Evolutionary conservation across 2,113 vertebrate species (phyloP).

Genomic region (Sturnira hondurensis): DNA sequence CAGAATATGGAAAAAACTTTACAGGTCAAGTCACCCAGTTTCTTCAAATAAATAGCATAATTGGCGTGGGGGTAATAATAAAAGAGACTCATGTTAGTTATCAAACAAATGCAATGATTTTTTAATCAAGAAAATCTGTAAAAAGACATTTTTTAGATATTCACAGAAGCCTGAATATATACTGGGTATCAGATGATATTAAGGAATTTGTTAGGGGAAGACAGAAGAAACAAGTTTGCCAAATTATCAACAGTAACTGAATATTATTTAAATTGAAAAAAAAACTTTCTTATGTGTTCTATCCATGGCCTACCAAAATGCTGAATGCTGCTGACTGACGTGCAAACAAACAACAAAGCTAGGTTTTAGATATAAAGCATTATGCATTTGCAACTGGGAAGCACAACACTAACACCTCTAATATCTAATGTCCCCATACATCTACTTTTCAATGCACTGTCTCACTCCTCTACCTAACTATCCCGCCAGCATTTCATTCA

Average conservation of each 20-base stretch:
- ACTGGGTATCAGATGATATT: not conserved
- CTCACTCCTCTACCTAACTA: not conserved
- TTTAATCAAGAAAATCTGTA: constrained; percentile 4
- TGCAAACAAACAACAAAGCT: not conserved
- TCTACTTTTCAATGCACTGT: not conserved
- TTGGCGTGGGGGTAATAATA: accelerated
- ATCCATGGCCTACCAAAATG: not conserved
- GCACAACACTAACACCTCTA: not conserved
- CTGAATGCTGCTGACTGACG: not conserved
- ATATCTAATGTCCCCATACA: not conserved
- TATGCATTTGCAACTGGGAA: not conserved
- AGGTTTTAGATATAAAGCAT: not conserved
- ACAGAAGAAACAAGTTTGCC: not conserved
- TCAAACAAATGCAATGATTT: not conserved
- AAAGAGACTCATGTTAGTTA: not conserved
- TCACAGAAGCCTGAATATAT: not conserved
- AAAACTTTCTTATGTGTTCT: not conserved
- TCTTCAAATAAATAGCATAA: not conserved
- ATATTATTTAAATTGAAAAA: not conserved
- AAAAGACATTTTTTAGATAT: not conserved
- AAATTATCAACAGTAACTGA: not conserved
- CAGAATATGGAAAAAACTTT: not conserved
- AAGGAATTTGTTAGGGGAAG: not conserved
- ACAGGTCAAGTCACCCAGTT: not conserved
- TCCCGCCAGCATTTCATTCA: not conserved